These are phyloP conservation scores for Nansenia antarctica DNA, from an alignment of 2,113 vertebrate species.

Conservation along the genomic window DNA sequence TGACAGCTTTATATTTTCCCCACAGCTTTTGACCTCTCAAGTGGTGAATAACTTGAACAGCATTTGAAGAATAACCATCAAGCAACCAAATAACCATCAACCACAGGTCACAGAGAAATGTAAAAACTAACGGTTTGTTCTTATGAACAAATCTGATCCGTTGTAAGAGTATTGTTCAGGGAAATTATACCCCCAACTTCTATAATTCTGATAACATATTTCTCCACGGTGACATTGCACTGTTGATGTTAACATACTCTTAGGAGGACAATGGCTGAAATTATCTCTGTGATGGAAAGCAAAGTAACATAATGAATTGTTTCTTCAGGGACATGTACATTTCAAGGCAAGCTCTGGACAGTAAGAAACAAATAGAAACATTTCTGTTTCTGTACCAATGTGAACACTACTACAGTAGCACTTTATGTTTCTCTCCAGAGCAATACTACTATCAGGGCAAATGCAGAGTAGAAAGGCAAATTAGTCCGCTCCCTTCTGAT, in stretches of 20 bases:
- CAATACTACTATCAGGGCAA: no score
- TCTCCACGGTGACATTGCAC: constrained; percentile 1
- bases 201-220: background rate
- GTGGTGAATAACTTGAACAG: background rate
- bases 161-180: background rate
- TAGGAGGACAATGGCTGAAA: constrained; percentile 7
- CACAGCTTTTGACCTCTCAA: background rate
- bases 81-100: no score
- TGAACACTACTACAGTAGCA: no score
- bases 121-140: background rate
- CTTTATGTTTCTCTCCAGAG: no score
- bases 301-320: background rate
- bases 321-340: no score
- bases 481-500: background rate
- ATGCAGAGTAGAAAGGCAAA: background rate
- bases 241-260: constrained; percentile 15
- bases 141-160: background rate
- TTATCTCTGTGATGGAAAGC: background rate
- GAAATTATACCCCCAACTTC: background rate
- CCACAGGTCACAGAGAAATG: background rate
- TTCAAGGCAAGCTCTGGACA: no score
- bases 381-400: no score
- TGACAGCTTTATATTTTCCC: background rate
- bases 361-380: no score
- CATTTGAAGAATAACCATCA: background rate